A percentile compares a stretch with the other conserved stretches of the same genome.
Evolutionary conservation across 2,797 vertebrate genomes (phyloP).

Genomic region (Erethizon dorsatum): DNA sequence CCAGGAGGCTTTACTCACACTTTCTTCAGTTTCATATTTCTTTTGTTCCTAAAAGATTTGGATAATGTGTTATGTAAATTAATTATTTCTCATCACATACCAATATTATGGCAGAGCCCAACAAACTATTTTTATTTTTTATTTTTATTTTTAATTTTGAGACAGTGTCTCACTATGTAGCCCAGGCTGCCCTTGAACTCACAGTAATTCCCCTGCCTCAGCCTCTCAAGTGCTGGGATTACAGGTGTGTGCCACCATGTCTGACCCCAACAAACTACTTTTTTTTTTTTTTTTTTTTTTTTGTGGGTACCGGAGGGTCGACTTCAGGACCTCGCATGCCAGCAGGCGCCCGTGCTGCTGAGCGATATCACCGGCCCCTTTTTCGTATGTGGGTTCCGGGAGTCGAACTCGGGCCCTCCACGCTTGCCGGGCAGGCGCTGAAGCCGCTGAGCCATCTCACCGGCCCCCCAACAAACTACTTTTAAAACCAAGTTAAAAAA

Average conservation of each 20-base stretch:
- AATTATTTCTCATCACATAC: conserved; percentile 36
- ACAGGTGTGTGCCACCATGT: not conserved
- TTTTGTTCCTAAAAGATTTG: conserved; percentile 93
- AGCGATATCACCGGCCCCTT: too few relatives aligned
- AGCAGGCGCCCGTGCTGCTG: too few relatives aligned
- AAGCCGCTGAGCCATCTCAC: too few relatives aligned
- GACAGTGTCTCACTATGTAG: not conserved
- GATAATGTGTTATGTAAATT: conserved; percentile 29
- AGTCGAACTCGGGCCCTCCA: too few relatives aligned
- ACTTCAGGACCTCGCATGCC: too few relatives aligned
- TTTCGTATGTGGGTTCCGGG: too few relatives aligned
- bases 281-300: too few relatives aligned
- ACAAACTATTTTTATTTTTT: conserved; percentile 9
- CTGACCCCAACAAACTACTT: not conserved
- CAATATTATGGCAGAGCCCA: not conserved
- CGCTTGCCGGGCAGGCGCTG: too few relatives aligned
- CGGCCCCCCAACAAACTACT: not conserved
- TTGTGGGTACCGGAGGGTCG: too few relatives aligned
- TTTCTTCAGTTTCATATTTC: conserved; percentile 95
- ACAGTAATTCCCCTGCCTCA: not conserved
- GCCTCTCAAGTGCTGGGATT: not conserved
- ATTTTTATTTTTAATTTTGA: conserved; percentile 13
- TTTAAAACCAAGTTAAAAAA: conserved; percentile 59
- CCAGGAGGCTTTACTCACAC: conserved; percentile 95
- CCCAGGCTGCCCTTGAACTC: not conserved